phyloP scores from a whole-genome alignment of 2,113 vertebrate genomes.

The Leuciscus idus region DNA sequence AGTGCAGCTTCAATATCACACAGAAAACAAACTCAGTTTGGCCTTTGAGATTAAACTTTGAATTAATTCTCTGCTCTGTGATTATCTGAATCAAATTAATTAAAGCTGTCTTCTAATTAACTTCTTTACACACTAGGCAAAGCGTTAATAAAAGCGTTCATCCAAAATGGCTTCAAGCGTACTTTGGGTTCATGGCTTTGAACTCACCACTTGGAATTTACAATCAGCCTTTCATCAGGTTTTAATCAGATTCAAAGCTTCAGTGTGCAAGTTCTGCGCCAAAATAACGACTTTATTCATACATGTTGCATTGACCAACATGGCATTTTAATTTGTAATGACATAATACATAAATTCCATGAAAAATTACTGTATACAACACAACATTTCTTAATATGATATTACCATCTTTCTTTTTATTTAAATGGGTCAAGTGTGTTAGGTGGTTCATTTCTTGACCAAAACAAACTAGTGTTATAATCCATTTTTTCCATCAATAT shows the following conservation, averaged over 20 bases:
- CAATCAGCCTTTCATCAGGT: constrained; percentile 3
- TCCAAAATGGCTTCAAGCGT: constrained; percentile 25
- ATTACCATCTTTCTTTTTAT: background rate
- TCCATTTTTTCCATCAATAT: constrained; percentile 25
- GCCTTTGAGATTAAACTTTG: constrained; percentile 40
- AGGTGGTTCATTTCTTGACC: background rate
- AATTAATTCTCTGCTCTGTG: constrained; percentile 45
- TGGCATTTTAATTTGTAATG: background rate
- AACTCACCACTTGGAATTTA: background rate
- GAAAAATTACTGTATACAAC: background rate
- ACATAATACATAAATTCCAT: background rate
- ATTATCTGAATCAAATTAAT: constrained; percentile 43
- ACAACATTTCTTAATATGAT: background rate
- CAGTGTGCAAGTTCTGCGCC: background rate
- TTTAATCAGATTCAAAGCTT: constrained; percentile 3
- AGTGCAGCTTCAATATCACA: background rate
- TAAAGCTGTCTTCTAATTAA: constrained; percentile 34
- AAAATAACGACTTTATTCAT: background rate
- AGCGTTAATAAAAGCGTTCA: constrained; percentile 39
- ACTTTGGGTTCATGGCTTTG: constrained; percentile 19
- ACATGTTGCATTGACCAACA: background rate
- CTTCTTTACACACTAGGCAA: constrained; percentile 30
- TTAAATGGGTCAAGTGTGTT: background rate
- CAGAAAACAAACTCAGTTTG: constrained; percentile 32
- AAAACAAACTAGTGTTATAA: background rate